Percentiles rank a stretch among this genome's conserved stretches.
Conservation (phyloP, 2,888 invertebrate genomes). For the Hesperia comma region DNA sequence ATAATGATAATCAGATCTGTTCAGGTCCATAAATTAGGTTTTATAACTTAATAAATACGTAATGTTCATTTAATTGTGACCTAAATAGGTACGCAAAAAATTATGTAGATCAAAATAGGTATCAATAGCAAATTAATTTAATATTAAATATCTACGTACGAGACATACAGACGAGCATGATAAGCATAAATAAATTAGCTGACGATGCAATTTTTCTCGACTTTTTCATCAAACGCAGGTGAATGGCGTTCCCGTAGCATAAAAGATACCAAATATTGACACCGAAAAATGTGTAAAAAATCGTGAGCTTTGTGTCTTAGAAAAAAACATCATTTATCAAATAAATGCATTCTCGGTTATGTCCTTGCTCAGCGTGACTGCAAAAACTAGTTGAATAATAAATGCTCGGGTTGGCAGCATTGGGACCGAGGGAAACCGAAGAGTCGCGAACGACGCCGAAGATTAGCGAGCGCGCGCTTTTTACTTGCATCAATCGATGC, state of each 20-base stretch:
- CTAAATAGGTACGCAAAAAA: slow-evolving; percentile 12
- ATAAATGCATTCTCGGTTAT: slow-evolving; percentile 78
- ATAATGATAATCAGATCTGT: too few relatives aligned
- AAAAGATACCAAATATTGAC: slow-evolving; percentile 67
- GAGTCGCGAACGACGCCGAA: slow-evolving; percentile 75
- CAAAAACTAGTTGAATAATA: slow-evolving; percentile 83
- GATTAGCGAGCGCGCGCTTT: slow-evolving; percentile 82
- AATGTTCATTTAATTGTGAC: slow-evolving; percentile 49
- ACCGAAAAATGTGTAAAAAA: slow-evolving; percentile 70
- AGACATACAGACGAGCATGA: background rate
- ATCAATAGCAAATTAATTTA: slow-evolving; percentile 8
- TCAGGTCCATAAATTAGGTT: too few relatives aligned
- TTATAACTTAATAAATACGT: slow-evolving; percentile 46
- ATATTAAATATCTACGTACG: background rate
- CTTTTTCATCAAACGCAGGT: slow-evolving; percentile 60
- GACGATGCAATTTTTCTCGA: slow-evolving; percentile 27
- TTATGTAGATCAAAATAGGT: background rate
- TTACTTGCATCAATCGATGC: slow-evolving; percentile 84
- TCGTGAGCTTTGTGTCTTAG: slow-evolving; percentile 48
- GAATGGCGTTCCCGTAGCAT: slow-evolving; percentile 59
- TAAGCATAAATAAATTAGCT: background rate
- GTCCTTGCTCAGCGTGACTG: slow-evolving; percentile 81
- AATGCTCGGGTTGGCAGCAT: slow-evolving; percentile 76
- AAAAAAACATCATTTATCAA: slow-evolving; percentile 79
- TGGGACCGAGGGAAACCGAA: slow-evolving; percentile 69